phyloP scores from a whole-genome alignment of 2,113 vertebrate species.

The Struthidea cinerea region DNA sequence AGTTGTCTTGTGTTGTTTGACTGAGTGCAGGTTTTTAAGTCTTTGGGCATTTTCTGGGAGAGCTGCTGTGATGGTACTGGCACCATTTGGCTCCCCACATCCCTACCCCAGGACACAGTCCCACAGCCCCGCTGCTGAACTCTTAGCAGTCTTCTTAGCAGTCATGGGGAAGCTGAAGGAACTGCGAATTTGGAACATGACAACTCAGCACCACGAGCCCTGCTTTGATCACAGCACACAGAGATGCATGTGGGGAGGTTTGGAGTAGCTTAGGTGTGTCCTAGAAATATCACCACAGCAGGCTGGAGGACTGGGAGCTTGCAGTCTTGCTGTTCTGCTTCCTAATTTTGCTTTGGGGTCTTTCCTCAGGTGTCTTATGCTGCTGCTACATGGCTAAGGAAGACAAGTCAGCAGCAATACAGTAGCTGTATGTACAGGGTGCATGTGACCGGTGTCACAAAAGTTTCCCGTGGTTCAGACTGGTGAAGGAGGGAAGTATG shows the following conservation, averaged over 20 bases:
- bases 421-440: too few species aligned
- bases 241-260: not conserved
- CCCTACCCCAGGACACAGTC: not conserved
- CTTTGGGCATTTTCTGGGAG: not conserved
- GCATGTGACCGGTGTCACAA: not conserved
- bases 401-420: not conserved
- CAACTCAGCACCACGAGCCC: not conserved
- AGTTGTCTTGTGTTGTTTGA: not conserved
- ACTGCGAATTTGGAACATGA: not conserved
- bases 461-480: rapidly evolving
- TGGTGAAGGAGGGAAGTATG: not conserved
- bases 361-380: not conserved
- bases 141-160: not conserved
- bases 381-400: not conserved
- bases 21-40: not conserved
- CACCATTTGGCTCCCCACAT: rapidly evolving
- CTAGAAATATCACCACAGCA: not conserved
- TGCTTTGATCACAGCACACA: not conserved
- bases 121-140: not conserved
- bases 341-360: not conserved
- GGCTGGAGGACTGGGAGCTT: not conserved
- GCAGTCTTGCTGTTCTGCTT: not conserved
- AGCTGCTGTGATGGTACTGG: not conserved
- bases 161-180: not conserved
- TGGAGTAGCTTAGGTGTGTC: not conserved